A percentile compares a stretch with the other conserved stretches of the same genome.
Conservation (phyloP, 2,888 invertebrate genomes). For the Uloborus plumipes region DNA sequence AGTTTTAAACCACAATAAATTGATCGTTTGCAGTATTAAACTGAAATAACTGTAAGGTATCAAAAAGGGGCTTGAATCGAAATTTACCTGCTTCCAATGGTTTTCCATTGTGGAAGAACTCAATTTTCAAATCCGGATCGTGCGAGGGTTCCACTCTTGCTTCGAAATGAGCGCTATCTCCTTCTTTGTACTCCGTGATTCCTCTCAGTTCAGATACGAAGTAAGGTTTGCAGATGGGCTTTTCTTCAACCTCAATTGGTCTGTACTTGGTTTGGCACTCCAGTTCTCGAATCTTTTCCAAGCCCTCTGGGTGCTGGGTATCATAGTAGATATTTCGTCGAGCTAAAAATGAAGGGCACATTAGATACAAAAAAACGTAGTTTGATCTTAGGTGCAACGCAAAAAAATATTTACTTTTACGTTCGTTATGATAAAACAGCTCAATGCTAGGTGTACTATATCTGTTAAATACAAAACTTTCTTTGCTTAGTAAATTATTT, state of each 20-base stretch:
- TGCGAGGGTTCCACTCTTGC: slow-evolving; percentile 95
- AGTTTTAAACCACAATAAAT: no score
- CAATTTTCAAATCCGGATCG: slow-evolving; percentile 81
- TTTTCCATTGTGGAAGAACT: slow-evolving; percentile 71
- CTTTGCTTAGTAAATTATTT: no score
- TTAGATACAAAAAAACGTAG: not conserved
- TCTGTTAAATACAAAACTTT: no score
- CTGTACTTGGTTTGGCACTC: slow-evolving; percentile 76
- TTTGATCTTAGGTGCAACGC: no score
- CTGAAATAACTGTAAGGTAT: no score
- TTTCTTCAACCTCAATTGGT: slow-evolving; percentile 82
- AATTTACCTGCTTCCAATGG: slow-evolving; percentile 71
- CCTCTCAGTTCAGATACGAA: slow-evolving; percentile 87
- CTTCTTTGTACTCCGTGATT: slow-evolving; percentile 85
- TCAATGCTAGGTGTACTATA: no score
- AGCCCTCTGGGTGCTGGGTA: slow-evolving; percentile 93
- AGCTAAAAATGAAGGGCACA: slow-evolving; percentile 18
- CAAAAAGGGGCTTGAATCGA: not conserved
- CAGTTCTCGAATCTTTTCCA: slow-evolving; percentile 90
- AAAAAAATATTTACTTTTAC: no score
- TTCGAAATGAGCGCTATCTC: slow-evolving; percentile 94
- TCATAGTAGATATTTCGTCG: slow-evolving; percentile 84
- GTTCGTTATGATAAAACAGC: no score
- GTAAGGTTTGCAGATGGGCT: slow-evolving; percentile 83
- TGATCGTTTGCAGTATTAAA: no score